Percentiles rank a stretch among this genome's conserved stretches.
Evolutionary conservation across 2,888 invertebrate species (phyloP).

Genomic region (Pheosia gnoma): DNA sequence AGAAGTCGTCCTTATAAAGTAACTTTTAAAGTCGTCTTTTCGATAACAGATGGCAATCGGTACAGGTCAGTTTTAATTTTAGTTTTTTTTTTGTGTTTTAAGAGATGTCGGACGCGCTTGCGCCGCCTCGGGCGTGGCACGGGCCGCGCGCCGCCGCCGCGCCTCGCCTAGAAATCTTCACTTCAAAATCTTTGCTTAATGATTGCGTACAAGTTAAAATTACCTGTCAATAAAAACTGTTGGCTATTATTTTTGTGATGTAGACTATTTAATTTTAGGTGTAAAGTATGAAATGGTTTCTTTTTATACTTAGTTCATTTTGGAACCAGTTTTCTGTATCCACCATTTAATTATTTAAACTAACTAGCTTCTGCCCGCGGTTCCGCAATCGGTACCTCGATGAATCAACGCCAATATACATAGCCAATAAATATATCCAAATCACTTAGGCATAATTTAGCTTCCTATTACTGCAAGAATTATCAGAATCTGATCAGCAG

Average conservation of each 20-base stretch:
- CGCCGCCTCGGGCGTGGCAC: conserved; percentile 66
- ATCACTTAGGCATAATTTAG: no score
- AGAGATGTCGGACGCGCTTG: conserved; percentile 42
- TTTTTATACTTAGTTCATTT: conserved; percentile 15
- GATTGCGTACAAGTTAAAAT: conserved; percentile 57
- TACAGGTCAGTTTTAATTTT: conserved; percentile 9
- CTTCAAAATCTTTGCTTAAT: conserved; percentile 51
- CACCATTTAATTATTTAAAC: no score
- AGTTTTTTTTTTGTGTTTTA: conserved; percentile 33
- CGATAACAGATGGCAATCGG: conserved; percentile 34
- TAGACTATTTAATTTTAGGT: conserved; percentile 40
- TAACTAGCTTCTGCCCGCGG: no score
- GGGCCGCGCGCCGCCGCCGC: conserved; percentile 63
- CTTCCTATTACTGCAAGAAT: no score
- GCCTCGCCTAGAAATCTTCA: conserved; percentile 63
- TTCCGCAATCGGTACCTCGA: no score
- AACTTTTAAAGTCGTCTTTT: not conserved
- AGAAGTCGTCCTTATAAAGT: conserved; percentile 30
- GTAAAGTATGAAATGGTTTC: conserved; percentile 32
- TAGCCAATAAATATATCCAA: no score
- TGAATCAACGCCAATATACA: no score
- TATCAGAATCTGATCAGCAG: no score
- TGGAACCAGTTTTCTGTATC: conserved; percentile 3
- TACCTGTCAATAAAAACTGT: conserved; percentile 58
- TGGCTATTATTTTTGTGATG: conserved; percentile 49